A percentile compares a stretch with the other conserved stretches of the same genome.
These are phyloP conservation scores for Urechis unicinctus DNA, from an alignment of 2,888 invertebrate species.

Conservation along the genomic window DNA sequence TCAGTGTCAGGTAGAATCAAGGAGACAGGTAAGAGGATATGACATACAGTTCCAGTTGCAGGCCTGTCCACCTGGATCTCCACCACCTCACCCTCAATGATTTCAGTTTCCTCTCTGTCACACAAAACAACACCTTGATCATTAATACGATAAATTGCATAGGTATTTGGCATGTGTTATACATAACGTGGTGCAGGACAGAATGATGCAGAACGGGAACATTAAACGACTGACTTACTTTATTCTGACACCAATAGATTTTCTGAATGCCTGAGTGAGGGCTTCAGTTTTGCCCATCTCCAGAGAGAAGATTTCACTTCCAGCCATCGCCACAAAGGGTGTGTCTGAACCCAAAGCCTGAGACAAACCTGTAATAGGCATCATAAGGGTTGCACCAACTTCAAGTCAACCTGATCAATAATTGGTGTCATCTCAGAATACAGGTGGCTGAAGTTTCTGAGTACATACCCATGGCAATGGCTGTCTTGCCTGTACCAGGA, in stretches of 20 bases:
- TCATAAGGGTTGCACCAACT: no score
- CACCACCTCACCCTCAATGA: slow-evolving; percentile 98
- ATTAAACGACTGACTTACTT: slow-evolving; percentile 58
- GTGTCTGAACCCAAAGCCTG: slow-evolving; percentile 89
- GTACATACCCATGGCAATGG: slow-evolving; percentile 82
- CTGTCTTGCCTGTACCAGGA: slow-evolving; percentile 94
- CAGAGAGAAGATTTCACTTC: slow-evolving; percentile 94
- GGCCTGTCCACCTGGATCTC: slow-evolving; percentile 94
- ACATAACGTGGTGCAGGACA: background rate
- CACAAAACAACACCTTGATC: no score
- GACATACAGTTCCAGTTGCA: slow-evolving; percentile 68
- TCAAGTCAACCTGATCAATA: no score
- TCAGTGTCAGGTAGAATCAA: no score
- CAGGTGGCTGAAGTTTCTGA: no score
- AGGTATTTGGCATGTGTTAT: no score
- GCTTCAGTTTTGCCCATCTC: slow-evolving; percentile 99
- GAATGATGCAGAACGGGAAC: background rate
- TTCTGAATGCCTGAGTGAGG: slow-evolving; percentile 89
- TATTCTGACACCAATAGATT: slow-evolving; percentile 88
- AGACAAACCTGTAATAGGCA: slow-evolving; percentile 58
- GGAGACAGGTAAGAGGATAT: no score
- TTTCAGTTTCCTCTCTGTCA: slow-evolving; percentile 89
- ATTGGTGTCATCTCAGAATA: no score
- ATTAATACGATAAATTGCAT: no score
- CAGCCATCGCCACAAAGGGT: slow-evolving; percentile 97